Conservation (phyloP, 2,888 invertebrate genomes). For the Diarsia rubi region DNA sequence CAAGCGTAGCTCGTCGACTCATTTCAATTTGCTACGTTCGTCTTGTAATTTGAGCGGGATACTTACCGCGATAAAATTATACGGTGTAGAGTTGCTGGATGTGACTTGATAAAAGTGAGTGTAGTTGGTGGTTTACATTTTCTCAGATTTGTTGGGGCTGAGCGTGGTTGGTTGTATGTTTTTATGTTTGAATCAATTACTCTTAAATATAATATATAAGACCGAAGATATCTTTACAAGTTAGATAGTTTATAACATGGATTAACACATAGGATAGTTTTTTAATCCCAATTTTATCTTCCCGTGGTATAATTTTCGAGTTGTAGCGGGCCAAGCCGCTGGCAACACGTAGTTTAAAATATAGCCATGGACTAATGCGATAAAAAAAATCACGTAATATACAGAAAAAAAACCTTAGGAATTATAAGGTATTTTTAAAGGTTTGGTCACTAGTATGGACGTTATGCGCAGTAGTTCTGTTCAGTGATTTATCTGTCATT, state of each 20-base stretch:
- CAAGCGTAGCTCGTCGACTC: conserved; percentile 69
- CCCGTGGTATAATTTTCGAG: too few relatives aligned
- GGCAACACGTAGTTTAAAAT: too few relatives aligned
- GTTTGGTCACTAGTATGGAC: not conserved
- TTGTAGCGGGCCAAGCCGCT: too few relatives aligned
- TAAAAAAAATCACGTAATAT: too few relatives aligned
- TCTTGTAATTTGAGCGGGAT: conserved; percentile 80
- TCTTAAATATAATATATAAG: too few relatives aligned
- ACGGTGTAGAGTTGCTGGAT: conserved; percentile 66
- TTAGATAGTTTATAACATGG: too few relatives aligned
- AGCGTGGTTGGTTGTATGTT: not conserved
- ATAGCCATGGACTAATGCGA: too few relatives aligned
- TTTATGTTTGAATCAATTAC: not conserved
- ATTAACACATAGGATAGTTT: too few relatives aligned
- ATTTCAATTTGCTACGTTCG: conserved; percentile 80
- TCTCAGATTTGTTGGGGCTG: not conserved
- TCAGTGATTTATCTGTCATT: not conserved
- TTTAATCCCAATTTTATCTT: too few relatives aligned
- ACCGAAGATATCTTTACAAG: too few relatives aligned
- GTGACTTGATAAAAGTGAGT: conserved; percentile 52
- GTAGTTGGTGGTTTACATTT: conserved; percentile 18
- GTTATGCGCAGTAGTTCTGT: not conserved
- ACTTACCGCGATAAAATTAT: conserved; percentile 75
- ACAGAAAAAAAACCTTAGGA: not conserved
- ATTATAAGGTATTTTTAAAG: not conserved